Conservation (phyloP, 2,888 invertebrate genomes). For the Pandemis cinnamomeana region DNA sequence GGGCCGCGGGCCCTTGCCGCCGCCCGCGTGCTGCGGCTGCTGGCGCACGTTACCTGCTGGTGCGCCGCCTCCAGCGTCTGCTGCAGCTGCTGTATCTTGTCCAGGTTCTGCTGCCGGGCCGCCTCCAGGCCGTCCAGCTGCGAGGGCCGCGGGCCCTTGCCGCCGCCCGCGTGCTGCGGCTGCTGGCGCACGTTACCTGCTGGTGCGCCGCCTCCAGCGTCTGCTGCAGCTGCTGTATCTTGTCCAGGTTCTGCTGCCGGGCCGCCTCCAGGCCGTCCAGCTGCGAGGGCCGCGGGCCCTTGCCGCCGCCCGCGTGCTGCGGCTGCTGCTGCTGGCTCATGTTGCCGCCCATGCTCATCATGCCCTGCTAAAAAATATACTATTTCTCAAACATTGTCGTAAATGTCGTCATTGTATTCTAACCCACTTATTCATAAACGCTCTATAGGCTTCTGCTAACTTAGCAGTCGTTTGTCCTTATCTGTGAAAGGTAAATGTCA, state of each 20-base stretch:
- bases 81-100: constrained; percentile 89
- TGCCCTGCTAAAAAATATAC: constrained; percentile 56
- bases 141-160: constrained; percentile 66
- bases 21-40: constrained; percentile 55
- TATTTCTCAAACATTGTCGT: no score
- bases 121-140: constrained; percentile 87
- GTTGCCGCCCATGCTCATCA: constrained; percentile 69
- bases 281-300: constrained; percentile 69
- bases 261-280: constrained; percentile 88
- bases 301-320: constrained; percentile 61
- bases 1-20: constrained; percentile 68
- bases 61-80: constrained; percentile 92
- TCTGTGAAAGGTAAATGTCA: no score
- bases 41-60: constrained; percentile 36
- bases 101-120: constrained; percentile 90
- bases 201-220: constrained; percentile 90
- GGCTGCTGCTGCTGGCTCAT: constrained; percentile 60
- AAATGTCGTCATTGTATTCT: no score
- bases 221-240: constrained; percentile 89
- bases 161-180: constrained; percentile 57
- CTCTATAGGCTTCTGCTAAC: no score
- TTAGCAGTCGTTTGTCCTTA: no score
- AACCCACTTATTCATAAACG: no score
- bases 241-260: constrained; percentile 90
- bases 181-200: constrained; percentile 44